Conservation (phyloP, 2,888 invertebrate genomes). For the Aphidoletes aphidimyza region DNA sequence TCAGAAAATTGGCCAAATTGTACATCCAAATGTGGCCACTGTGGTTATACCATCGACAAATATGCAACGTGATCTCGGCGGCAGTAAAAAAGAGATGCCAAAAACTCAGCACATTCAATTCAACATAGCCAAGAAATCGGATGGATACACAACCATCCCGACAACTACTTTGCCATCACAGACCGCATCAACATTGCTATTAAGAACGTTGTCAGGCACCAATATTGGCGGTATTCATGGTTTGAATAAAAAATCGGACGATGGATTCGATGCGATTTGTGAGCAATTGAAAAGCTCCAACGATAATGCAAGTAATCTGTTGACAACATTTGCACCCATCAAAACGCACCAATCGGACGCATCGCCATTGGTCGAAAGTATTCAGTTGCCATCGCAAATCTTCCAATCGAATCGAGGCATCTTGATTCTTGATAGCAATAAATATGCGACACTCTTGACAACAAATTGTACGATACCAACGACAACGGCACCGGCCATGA, state of each 20-base stretch:
- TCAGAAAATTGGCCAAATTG: neutral
- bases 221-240: neutral
- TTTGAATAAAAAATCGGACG: neutral
- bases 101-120: constrained; percentile 16
- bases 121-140: neutral
- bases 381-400: constrained; percentile 25
- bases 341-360: neutral
- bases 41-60: constrained; percentile 15
- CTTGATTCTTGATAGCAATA: constrained; percentile 46
- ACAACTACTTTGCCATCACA: neutral
- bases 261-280: neutral
- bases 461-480: constrained; percentile 54
- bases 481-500: constrained; percentile 20
- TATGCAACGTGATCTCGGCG: neutral
- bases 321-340: neutral
- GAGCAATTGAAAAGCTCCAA: neutral
- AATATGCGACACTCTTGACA: constrained; percentile 26
- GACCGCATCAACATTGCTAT: neutral
- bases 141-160: neutral
- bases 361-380: neutral
- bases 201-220: neutral
- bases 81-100: neutral
- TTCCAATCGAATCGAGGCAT: constrained; percentile 54
- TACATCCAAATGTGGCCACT: neutral
- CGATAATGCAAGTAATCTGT: neutral